phyloP scores from a whole-genome alignment of 2,888 invertebrate genomes.

The Stratiomys singularior region DNA sequence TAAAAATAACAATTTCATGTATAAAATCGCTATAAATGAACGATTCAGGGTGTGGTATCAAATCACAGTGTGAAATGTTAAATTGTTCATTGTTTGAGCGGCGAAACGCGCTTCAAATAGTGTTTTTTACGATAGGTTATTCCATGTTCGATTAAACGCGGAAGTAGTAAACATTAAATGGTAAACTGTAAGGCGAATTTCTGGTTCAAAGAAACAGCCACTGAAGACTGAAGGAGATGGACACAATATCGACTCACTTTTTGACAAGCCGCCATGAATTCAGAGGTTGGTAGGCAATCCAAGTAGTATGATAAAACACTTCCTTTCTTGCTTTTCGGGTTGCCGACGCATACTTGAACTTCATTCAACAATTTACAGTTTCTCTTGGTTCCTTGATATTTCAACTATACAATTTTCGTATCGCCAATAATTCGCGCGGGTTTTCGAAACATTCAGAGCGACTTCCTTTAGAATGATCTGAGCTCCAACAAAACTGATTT shows the following conservation, averaged over 20 bases:
- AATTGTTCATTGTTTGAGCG: no score
- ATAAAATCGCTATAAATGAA: neutral
- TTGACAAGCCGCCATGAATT: no score
- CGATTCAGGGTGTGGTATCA: neutral
- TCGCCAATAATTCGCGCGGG: neutral
- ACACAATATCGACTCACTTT: no score
- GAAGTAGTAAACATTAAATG: constrained; percentile 15
- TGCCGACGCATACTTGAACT: no score
- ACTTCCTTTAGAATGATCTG: constrained; percentile 42
- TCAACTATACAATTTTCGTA: neutral
- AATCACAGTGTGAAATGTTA: no score
- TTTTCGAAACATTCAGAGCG: neutral
- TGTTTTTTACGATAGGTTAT: neutral
- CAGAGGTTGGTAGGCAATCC: no score
- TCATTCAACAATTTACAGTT: no score
- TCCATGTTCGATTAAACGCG: constrained; percentile 7
- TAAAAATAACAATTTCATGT: neutral
- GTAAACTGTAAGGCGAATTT: neutral
- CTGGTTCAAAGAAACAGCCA: neutral
- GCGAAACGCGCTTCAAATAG: neutral
- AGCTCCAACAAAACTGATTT: constrained; percentile 61
- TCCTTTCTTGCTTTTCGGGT: no score
- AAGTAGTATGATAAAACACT: no score
- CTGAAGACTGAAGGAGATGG: neutral
- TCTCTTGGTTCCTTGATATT: no score